Evolutionary conservation across 1,140 invertebrate genomes (phyloP).

Genomic region (Pseudachorutes palmiensis): DNA sequence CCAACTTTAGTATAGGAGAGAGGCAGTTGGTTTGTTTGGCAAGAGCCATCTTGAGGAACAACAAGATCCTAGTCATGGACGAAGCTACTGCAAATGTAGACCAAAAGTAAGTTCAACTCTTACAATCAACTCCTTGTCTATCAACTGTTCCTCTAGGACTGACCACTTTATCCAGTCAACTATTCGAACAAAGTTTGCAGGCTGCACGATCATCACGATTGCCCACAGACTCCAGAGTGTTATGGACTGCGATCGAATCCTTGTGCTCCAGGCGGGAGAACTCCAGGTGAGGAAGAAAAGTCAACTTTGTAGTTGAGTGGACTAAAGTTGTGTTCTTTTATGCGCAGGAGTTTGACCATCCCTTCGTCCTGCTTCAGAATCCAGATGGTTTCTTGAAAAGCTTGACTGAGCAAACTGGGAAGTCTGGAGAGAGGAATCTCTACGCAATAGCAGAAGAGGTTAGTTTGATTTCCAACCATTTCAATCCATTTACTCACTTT

Average conservation of each 20-base stretch:
- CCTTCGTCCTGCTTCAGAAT: slow-evolving; percentile 37
- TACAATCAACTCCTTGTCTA: background rate
- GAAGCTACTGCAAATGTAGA: slow-evolving; percentile 41
- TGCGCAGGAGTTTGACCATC: slow-evolving; percentile 37
- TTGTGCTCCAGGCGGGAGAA: slow-evolving; percentile 19
- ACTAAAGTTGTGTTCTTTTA: background rate
- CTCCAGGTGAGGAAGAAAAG: slow-evolving; percentile 10
- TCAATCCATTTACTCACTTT: no score
- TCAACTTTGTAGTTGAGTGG: background rate
- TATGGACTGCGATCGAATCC: slow-evolving; percentile 27
- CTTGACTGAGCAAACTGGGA: slow-evolving; percentile 28
- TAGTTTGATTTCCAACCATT: slow-evolving; percentile 10
- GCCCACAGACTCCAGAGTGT: slow-evolving; percentile 27
- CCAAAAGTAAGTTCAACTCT: slow-evolving; percentile 32
- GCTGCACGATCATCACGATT: slow-evolving; percentile 28
- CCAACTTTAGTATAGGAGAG: slow-evolving; percentile 19
- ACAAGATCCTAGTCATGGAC: slow-evolving; percentile 24
- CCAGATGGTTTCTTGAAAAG: slow-evolving; percentile 19
- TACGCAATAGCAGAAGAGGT: slow-evolving; percentile 27
- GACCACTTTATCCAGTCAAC: slow-evolving; percentile 49
- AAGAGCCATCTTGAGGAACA: slow-evolving; percentile 24
- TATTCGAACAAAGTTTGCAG: slow-evolving; percentile 22
- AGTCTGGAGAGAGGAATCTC: slow-evolving; percentile 10
- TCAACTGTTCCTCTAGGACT: slow-evolving; percentile 44
- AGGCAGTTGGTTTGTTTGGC: slow-evolving; percentile 19